A percentile compares a stretch with the other conserved stretches of the same genome.
phyloP scores from a whole-genome alignment of 2,888 invertebrate species.

The Ptilodon capucinus region DNA sequence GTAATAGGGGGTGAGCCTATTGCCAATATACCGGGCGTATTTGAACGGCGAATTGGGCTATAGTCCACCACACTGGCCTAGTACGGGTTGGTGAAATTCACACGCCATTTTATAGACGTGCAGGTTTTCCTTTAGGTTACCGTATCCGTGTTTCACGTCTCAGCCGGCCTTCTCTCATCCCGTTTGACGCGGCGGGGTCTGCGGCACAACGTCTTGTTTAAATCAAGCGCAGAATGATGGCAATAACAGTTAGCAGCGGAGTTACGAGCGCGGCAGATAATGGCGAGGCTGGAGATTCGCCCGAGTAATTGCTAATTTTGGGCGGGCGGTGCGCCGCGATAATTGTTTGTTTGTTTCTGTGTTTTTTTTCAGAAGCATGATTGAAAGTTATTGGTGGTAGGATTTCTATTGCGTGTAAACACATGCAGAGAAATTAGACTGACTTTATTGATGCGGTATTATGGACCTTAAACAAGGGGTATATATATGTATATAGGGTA shows the following conservation, averaged over 20 bases:
- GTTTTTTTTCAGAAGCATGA: conserved; percentile 23
- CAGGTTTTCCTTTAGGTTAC: too few species aligned
- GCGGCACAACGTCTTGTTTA: conserved; percentile 70
- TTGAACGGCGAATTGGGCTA: too few species aligned
- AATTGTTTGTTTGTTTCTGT: conserved; percentile 69
- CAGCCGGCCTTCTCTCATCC: conserved; percentile 1
- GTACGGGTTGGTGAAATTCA: too few species aligned
- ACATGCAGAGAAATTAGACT: too few species aligned
- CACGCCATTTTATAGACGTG: too few species aligned
- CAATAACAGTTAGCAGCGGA: conserved; percentile 73
- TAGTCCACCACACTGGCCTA: too few species aligned
- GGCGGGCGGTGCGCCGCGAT: conserved; percentile 48
- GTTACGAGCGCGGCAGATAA: conserved; percentile 68
- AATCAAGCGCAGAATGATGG: conserved; percentile 75
- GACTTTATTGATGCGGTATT: too few species aligned
- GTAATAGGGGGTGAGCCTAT: too few species aligned
- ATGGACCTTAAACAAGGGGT: too few species aligned
- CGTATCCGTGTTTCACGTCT: conserved; percentile 15
- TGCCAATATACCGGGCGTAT: too few species aligned
- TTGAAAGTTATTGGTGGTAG: not conserved
- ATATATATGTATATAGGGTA: too few species aligned
- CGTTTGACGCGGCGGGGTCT: conserved; percentile 42
- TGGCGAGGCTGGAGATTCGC: conserved; percentile 64
- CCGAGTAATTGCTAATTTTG: conserved; percentile 76
- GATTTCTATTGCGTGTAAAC: not conserved